Percentiles rank a stretch among this genome's conserved stretches.
phyloP scores from a whole-genome alignment of 30 jellyfish, hydroid and myxozoan species.

The Hydra vulgaris region DNA sequence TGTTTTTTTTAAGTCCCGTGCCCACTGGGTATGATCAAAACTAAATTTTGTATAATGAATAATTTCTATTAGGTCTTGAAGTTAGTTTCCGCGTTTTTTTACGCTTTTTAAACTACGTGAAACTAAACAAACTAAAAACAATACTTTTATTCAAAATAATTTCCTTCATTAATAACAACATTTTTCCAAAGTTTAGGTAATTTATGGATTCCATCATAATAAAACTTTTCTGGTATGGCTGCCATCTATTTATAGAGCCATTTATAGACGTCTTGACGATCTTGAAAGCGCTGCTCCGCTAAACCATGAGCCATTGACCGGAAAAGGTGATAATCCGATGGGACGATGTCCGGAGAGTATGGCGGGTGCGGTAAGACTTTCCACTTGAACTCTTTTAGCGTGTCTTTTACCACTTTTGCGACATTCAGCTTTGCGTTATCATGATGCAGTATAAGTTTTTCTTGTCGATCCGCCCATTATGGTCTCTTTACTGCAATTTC shows the following conservation, averaged over 20 bases:
- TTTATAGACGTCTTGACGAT: background rate
- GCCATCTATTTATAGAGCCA: background rate
- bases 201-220: background rate
- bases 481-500: background rate
- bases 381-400: background rate
- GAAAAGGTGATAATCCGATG: background rate
- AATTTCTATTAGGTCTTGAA: too few relatives aligned
- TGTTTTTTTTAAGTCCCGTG: too few relatives aligned
- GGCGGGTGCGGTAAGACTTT: background rate
- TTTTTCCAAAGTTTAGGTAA: too few relatives aligned
- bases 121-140: too few relatives aligned
- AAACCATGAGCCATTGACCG: background rate
- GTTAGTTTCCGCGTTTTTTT: too few relatives aligned
- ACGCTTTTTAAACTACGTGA: too few relatives aligned
- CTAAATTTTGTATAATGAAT: too few relatives aligned
- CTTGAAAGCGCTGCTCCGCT: background rate
- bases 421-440: background rate
- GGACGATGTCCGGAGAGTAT: background rate
- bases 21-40: too few relatives aligned
- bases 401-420: background rate
- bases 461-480: background rate
- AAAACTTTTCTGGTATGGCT: background rate
- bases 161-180: too few relatives aligned
- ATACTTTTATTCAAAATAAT: too few relatives aligned
- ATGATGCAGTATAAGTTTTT: background rate